These are phyloP conservation scores for Drusus annulatus DNA, from an alignment of 1,140 invertebrate species.

Conservation along the genomic window DNA sequence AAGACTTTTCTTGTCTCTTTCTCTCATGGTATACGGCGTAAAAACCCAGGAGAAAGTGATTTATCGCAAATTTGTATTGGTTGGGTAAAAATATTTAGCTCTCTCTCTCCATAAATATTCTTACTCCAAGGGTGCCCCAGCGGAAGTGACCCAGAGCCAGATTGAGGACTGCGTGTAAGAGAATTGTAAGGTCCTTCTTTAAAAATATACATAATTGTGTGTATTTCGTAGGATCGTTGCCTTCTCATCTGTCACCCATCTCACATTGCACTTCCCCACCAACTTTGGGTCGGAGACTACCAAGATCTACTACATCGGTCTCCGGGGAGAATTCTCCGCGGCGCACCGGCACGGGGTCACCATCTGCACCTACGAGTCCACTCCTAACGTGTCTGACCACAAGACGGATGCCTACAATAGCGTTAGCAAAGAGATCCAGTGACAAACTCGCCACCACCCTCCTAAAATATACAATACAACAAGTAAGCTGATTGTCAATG, in stretches of 20 bases:
- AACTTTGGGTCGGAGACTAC: conserved; percentile 91
- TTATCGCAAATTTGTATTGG: too few species aligned
- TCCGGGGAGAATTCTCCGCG: conserved; percentile 93
- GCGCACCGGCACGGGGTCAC: conserved; percentile 89
- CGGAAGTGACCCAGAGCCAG: too few species aligned
- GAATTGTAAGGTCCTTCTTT: too few species aligned
- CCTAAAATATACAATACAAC: not conserved
- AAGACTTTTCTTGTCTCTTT: too few species aligned
- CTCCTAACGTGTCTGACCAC: conserved; percentile 89
- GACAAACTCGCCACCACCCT: conserved; percentile 53
- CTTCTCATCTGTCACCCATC: conserved; percentile 90
- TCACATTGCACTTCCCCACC: conserved; percentile 90
- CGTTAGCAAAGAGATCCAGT: conserved; percentile 74
- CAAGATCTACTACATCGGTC: conserved; percentile 93
- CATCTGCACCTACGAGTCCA: conserved; percentile 91
- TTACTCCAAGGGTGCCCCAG: too few species aligned
- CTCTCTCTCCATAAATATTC: too few species aligned
- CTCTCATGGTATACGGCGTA: too few species aligned
- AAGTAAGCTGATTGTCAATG: not conserved
- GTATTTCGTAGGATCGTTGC: conserved; percentile 83
- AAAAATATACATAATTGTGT: too few species aligned
- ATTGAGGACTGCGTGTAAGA: too few species aligned
- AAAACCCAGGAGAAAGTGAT: too few species aligned
- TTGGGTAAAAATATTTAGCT: too few species aligned
- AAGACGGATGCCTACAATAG: conserved; percentile 79